Percentiles rank a stretch among this genome's conserved stretches.
Conservation (phyloP, 2,113 vertebrate genomes). For the Labeo rohita region DNA sequence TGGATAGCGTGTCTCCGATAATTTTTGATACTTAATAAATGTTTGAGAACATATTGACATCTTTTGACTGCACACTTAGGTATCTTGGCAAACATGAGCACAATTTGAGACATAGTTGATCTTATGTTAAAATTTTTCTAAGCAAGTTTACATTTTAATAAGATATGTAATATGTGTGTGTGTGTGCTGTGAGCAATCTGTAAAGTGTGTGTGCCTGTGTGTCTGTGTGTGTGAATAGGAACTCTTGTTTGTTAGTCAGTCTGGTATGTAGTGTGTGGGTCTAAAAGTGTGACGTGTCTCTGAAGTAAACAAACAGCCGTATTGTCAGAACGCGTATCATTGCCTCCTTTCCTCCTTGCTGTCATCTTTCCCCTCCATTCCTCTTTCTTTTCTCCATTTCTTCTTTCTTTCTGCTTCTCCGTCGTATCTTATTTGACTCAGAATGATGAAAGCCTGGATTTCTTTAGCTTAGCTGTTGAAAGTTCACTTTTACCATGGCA, state of each 20-base stretch:
- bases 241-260: slow-evolving; percentile 36
- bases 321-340: slow-evolving; percentile 47
- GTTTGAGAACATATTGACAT: background rate
- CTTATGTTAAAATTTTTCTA: background rate
- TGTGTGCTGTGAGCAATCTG: slow-evolving; percentile 12
- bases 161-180: background rate
- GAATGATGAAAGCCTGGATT: background rate
- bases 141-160: background rate
- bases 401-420: slow-evolving; percentile 1
- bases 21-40: background rate
- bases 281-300: slow-evolving; percentile 52
- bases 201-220: slow-evolving; percentile 37
- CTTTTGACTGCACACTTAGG: background rate
- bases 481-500: slow-evolving; percentile 8
- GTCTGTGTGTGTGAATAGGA: slow-evolving; percentile 31
- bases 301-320: slow-evolving; percentile 60
- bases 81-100: background rate
- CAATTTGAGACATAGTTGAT: background rate
- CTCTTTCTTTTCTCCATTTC: slow-evolving; percentile 16
- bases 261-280: slow-evolving; percentile 60
- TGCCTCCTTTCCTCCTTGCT: slow-evolving; percentile 31
- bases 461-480: background rate
- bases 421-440: slow-evolving; percentile 23
- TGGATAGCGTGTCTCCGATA: background rate
- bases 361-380: background rate